These are phyloP conservation scores for Drosophila hawaiiensis DNA, from an alignment of 2,888 invertebrate genomes.

Conservation along the genomic window DNA sequence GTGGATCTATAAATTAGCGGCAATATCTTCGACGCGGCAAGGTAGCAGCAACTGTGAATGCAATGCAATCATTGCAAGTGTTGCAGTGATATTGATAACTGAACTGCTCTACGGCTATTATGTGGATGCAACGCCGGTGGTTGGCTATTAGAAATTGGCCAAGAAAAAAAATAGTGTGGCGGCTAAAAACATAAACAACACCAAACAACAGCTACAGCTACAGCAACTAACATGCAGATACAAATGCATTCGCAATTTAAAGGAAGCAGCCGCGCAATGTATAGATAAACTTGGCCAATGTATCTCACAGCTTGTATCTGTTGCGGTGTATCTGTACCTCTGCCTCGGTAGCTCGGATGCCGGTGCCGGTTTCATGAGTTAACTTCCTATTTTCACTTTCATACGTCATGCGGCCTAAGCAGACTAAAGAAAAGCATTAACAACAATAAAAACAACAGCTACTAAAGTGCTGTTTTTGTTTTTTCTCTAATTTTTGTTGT, in stretches of 20 bases:
- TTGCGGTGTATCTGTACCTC: conserved; percentile 20
- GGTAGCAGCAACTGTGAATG: conserved; percentile 39
- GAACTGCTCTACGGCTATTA: conserved; percentile 20
- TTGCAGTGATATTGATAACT: conserved; percentile 50
- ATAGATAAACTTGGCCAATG: conserved; percentile 71
- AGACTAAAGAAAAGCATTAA: conserved; percentile 62
- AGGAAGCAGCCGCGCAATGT: conserved; percentile 68
- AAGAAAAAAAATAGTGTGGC: conserved; percentile 70
- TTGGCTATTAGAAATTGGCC: conserved; percentile 74
- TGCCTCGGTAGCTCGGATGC: conserved; percentile 43
- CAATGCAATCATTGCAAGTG: conserved; percentile 33
- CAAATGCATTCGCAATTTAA: conserved; percentile 58
- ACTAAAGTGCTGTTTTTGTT: conserved; percentile 32
- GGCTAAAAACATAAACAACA: conserved; percentile 53
- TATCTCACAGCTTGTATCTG: conserved; percentile 42
- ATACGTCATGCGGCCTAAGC: conserved; percentile 72
- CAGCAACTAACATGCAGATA: conserved; percentile 23
- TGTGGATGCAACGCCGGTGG: conserved; percentile 41
- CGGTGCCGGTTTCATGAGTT: conserved; percentile 72
- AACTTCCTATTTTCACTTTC: conserved; percentile 82
- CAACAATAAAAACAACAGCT: conserved; percentile 26
- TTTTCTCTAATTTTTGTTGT: conserved; percentile 23
- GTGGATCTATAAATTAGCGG: conserved; percentile 69
- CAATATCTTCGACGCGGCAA: conserved; percentile 34
- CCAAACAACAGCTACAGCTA: conserved; percentile 14